Evolutionary conservation across 92 coral and sea anemone genomes (phyloP), one percentile per base, ranked within the genome.

Genomic region (Scolanthus callimorphus): DNA sequence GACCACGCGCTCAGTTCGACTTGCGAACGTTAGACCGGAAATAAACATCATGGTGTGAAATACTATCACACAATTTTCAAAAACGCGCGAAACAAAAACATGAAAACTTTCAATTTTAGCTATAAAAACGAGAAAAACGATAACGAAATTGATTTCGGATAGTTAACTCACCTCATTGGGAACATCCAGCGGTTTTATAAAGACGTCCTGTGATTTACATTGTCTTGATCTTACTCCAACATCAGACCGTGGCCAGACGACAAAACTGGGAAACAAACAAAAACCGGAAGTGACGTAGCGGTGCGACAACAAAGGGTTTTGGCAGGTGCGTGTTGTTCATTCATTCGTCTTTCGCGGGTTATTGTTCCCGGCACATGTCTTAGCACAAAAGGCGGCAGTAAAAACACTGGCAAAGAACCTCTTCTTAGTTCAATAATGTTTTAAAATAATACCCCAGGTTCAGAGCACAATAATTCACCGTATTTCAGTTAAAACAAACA

Each of bases 211-310:
- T 15, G 41, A 34, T 34, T 15, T 34, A 6, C 41, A 34, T 34
- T 34, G 41, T 34, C 15, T 34, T 15, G 15, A 34, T 34, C 8
- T 34, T 34, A 34, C 41, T 34, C 6, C 6, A 34, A 15, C 6
- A 34, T 34, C 41, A 34, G 15, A n/a, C n/a, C n/a, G n/a, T n/a
- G n/a, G n/a, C n/a, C n/a, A 34, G 41, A 34, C 41, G 41, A 34
- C 15, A 34, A 6, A 34, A 34, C 15, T 34, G 54, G 20, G 20
- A 13, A 21, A 55, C 60, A 55, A 55, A 55, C 60, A 55, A 55
- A 55, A 25, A 55, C 60, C 60, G 60, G 60, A 55, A 55, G 60
- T 55, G 37, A 28, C 54, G 15, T 21, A 28, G 15, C 23, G 17
- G 13, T 25, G 60, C 24, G 17, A 29, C 8, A 9, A 55, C 34